These are phyloP conservation scores for Neomonachus schauinslandi DNA, from an alignment of 2,113 vertebrate genomes.

Conservation along the genomic window DNA sequence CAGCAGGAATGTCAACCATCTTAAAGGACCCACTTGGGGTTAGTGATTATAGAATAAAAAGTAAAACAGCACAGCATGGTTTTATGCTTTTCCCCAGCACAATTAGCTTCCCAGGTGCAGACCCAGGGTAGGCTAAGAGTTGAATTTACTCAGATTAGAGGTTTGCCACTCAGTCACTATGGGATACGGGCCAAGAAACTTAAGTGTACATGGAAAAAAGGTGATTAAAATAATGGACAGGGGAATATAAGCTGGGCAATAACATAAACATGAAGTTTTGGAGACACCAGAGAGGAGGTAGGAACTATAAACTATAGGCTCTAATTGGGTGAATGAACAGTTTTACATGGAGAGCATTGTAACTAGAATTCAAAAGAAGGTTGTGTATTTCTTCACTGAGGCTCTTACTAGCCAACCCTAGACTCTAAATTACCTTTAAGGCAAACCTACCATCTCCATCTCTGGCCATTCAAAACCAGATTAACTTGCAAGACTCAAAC, in stretches of 20 bases:
- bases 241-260: constrained; percentile 1
- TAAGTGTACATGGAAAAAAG: background rate
- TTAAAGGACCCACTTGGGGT: background rate
- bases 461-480: background rate
- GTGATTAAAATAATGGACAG: constrained; percentile 28
- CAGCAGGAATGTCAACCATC: background rate
- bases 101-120: background rate
- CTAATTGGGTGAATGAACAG: background rate
- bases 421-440: background rate
- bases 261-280: background rate
- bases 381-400: background rate
- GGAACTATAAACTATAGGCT: background rate
- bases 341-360: background rate
- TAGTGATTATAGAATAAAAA: background rate
- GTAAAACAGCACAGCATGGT: background rate
- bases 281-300: background rate
- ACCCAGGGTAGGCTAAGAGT: background rate
- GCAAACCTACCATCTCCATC: background rate
- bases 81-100: background rate
- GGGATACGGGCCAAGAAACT: constrained; percentile 14
- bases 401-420: background rate
- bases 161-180: background rate
- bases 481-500: background rate
- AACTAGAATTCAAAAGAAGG: background rate
- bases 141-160: background rate